Conservation (phyloP, 2,888 invertebrate genomes). For the Ommatoiulus sabulosus region DNA sequence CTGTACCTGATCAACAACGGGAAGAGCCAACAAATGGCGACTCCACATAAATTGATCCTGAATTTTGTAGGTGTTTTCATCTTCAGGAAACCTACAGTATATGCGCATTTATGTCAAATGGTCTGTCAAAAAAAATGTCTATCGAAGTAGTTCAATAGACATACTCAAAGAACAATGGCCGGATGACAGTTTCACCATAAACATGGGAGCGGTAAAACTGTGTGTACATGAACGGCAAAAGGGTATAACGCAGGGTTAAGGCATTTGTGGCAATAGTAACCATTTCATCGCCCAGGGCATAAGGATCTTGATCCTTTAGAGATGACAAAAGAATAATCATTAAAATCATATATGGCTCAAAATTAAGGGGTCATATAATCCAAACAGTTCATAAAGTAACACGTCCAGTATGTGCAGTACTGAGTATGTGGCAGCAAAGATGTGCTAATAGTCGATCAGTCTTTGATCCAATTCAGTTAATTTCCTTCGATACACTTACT, state of each 20-base stretch:
- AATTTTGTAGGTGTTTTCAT: conserved; percentile 75
- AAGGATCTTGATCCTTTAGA: conserved; percentile 85
- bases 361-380: neutral
- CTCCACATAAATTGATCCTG: conserved; percentile 86
- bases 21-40: conserved; percentile 78
- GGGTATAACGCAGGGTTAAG: conserved; percentile 76
- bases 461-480: neutral
- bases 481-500: neutral
- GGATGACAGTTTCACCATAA: conserved; percentile 79
- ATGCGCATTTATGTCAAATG: neutral
- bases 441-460: no score
- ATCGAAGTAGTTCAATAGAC: conserved; percentile 53
- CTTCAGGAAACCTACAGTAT: conserved; percentile 73
- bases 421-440: neutral
- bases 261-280: conserved; percentile 76
- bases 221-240: conserved; percentile 85
- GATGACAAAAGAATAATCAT: neutral
- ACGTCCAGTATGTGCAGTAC: neutral
- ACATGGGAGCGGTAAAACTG: conserved; percentile 80
- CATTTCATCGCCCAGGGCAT: conserved; percentile 77
- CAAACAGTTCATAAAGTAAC: neutral
- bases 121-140: neutral
- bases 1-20: conserved; percentile 73
- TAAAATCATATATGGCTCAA: neutral
- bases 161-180: conserved; percentile 85